A percentile compares a stretch with the other conserved stretches of the same genome.
phyloP scores from a whole-genome alignment of 2,888 invertebrate species.

The Conops quadrifasciatus region DNA sequence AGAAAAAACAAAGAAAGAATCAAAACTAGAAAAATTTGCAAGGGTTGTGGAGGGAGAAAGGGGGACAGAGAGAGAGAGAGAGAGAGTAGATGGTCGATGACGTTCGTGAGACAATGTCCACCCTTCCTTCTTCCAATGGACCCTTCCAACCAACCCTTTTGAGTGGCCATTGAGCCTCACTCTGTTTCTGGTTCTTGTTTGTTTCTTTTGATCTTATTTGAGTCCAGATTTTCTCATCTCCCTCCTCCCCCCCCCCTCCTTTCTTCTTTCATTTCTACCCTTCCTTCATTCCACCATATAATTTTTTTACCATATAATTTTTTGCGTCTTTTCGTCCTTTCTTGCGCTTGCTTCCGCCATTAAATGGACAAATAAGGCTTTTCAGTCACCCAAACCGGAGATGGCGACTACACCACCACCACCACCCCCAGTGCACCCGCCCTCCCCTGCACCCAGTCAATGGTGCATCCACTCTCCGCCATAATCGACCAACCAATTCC shows the following conservation, averaged over 20 bases:
- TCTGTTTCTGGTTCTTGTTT: background rate
- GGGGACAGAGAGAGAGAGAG: too few species aligned
- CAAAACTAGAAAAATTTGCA: background rate
- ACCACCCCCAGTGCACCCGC: conserved; percentile 7
- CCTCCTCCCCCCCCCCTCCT: background rate
- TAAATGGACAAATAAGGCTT: conserved; percentile 63
- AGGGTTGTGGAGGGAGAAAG: background rate
- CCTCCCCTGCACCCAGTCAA: too few species aligned
- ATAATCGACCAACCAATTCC: conserved; percentile 16
- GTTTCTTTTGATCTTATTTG: background rate
- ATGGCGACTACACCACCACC: conserved; percentile 23
- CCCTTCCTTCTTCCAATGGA: too few species aligned
- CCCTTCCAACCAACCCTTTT: too few species aligned
- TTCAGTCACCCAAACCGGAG: conserved; percentile 26
- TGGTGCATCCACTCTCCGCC: conserved; percentile 19
- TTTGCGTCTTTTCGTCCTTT: conserved; percentile 8
- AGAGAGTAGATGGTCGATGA: too few species aligned
- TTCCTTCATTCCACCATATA: too few species aligned
- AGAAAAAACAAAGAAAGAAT: background rate
- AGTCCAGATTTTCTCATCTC: background rate
- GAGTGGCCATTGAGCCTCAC: too few species aligned
- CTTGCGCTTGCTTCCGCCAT: conserved; percentile 57
- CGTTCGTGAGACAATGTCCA: too few species aligned
- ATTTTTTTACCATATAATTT: background rate
- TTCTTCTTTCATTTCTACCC: background rate